Evolutionary conservation across 1,140 invertebrate genomes (phyloP).

Genomic region (Luehdorfia chinensis): DNA sequence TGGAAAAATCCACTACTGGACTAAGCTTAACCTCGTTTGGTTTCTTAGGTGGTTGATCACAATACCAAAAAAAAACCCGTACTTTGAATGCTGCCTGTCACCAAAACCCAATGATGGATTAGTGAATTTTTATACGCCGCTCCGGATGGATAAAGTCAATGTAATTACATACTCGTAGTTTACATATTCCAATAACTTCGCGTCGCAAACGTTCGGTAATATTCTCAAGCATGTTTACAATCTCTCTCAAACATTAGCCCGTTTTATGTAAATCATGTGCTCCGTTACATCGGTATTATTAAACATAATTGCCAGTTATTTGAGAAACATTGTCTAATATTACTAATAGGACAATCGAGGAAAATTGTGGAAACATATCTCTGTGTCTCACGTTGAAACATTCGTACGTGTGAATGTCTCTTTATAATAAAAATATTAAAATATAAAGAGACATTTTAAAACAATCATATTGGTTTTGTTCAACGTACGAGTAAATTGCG

Average conservation of each 20-base stretch:
- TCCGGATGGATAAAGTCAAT: too few species aligned
- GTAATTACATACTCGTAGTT: too few species aligned
- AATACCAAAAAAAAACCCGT: too few species aligned
- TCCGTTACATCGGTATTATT: constrained; percentile 44
- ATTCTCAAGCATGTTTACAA: constrained; percentile 42
- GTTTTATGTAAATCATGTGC: constrained; percentile 48
- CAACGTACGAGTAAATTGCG: neutral
- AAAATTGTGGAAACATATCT: constrained; percentile 50
- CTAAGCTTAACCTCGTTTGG: too few species aligned
- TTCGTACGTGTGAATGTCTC: too few species aligned
- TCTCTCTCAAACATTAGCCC: constrained; percentile 31
- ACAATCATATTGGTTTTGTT: constrained; percentile 21
- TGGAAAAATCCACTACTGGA: too few species aligned
- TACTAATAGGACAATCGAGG: constrained; percentile 43
- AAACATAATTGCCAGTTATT: constrained; percentile 57
- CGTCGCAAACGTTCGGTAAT: constrained; percentile 26
- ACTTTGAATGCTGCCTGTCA: too few species aligned
- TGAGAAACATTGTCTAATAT: constrained; percentile 62
- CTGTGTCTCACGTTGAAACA: too few species aligned
- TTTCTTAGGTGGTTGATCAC: too few species aligned
- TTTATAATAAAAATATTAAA: too few species aligned
- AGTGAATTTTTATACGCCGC: too few species aligned
- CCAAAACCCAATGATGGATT: too few species aligned
- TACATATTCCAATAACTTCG: constrained; percentile 10
- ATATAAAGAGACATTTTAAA: constrained; percentile 33